A percentile compares a stretch with the other conserved stretches of the same genome.
phyloP scores from a whole-genome alignment of 2,888 invertebrate genomes.

The Cheilosia vulpina region DNA sequence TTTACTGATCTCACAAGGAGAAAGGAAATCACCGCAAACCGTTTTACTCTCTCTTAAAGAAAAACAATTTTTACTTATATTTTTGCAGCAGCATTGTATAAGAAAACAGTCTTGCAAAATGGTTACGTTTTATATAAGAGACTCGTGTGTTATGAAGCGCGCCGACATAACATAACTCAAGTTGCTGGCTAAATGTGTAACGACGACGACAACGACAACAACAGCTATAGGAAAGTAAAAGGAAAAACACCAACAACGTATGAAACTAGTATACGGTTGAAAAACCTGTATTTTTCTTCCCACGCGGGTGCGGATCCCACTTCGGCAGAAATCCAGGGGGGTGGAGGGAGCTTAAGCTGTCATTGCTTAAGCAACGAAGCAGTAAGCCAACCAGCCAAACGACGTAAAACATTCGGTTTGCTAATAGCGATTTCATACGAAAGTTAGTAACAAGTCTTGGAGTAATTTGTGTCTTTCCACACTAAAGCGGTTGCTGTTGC shows the following conservation, averaged over 20 bases:
- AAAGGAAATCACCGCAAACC: conserved; percentile 29
- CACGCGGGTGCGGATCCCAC: conserved; percentile 53
- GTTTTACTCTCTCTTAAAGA: neutral
- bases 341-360: conserved; percentile 22
- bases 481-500: conserved; percentile 20
- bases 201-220: conserved; percentile 31
- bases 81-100: conserved; percentile 32
- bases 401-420: conserved; percentile 54
- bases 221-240: conserved; percentile 68
- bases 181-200: conserved; percentile 53
- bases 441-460: conserved; percentile 55
- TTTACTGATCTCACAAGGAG: conserved; percentile 14
- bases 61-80: neutral
- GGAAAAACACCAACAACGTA: conserved; percentile 54
- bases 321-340: neutral
- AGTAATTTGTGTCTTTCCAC: conserved; percentile 62
- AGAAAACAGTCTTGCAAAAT: conserved; percentile 60
- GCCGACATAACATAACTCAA: conserved; percentile 65
- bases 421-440: conserved; percentile 60
- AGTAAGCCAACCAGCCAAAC: conserved; percentile 53
- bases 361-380: conserved; percentile 60
- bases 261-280: conserved; percentile 49
- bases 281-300: conserved; percentile 75
- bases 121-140: conserved; percentile 59
- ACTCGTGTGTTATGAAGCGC: conserved; percentile 72